Evolutionary conservation across 2,888 invertebrate species (phyloP).

Genomic region (Ornithoptera alexandrae): DNA sequence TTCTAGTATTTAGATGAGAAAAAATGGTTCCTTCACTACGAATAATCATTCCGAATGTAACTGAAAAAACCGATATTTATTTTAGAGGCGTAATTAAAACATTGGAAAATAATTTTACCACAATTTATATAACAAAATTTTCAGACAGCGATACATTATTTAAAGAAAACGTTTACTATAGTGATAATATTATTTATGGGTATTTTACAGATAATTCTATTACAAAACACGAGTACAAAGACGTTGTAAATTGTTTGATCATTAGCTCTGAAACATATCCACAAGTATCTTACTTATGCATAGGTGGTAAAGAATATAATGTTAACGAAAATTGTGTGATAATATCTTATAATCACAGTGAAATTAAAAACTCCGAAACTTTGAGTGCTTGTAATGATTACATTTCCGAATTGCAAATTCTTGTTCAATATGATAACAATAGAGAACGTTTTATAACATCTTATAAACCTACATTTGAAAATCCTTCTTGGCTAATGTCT

Average conservation of each 20-base stretch:
- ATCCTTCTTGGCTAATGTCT: conserved; percentile 53
- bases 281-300: conserved; percentile 44
- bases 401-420: conserved; percentile 51
- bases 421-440: conserved; percentile 47
- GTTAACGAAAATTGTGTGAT: conserved; percentile 48
- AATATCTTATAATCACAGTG: conserved; percentile 60
- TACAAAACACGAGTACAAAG: conserved; percentile 30
- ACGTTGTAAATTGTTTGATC: conserved; percentile 41
- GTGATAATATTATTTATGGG: conserved; percentile 48
- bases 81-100: conserved; percentile 50
- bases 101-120: conserved; percentile 38
- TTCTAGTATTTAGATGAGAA: not conserved
- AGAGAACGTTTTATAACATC: conserved; percentile 19
- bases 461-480: conserved; percentile 36
- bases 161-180: conserved; percentile 32
- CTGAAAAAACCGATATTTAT: conserved; percentile 40
- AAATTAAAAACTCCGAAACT: conserved; percentile 59
- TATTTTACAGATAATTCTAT: conserved; percentile 38
- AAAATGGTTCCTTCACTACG: conserved; percentile 37
- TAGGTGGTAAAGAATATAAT: conserved; percentile 45
- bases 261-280: conserved; percentile 38
- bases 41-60: conserved; percentile 53
- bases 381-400: conserved; percentile 46
- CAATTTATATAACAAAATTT: conserved; percentile 56
- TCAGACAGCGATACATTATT: conserved; percentile 36